These are phyloP conservation scores for Whitmania pigra DNA, from an alignment of 1,140 invertebrate species.

Conservation along the genomic window DNA sequence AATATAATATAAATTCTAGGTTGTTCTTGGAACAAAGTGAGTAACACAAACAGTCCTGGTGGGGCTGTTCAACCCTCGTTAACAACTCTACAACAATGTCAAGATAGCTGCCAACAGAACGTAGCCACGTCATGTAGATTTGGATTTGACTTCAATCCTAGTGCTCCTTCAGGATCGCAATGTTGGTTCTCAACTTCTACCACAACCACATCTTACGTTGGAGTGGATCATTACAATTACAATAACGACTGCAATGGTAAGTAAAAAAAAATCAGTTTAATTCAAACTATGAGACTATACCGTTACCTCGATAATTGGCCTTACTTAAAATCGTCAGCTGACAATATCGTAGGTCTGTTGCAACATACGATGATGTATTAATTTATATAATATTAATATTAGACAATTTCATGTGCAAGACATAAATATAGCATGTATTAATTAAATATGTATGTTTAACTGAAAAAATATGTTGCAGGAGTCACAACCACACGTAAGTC, in stretches of 20 bases:
- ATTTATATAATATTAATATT: too few species aligned
- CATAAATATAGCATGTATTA: too few species aligned
- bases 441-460: too few species aligned
- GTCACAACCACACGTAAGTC: too few species aligned
- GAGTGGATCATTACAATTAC: conserved; percentile 6
- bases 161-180: background rate
- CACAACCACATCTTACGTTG: background rate
- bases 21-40: background rate
- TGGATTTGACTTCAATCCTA: conserved; percentile 7
- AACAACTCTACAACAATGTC: background rate
- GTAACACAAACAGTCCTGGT: conserved; percentile 8
- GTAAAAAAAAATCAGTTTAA: too few species aligned
- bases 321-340: too few species aligned
- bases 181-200: background rate
- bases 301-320: too few species aligned
- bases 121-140: background rate
- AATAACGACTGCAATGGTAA: background rate
- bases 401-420: too few species aligned
- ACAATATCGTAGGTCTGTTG: too few species aligned
- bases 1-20: background rate
- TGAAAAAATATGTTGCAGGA: too few species aligned
- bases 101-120: background rate
- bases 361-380: too few species aligned
- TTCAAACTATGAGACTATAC: too few species aligned
- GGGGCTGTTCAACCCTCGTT: background rate